Evolutionary conservation across 2,797 vertebrate genomes (phyloP).

Genomic region (Tadarida brasiliensis): DNA sequence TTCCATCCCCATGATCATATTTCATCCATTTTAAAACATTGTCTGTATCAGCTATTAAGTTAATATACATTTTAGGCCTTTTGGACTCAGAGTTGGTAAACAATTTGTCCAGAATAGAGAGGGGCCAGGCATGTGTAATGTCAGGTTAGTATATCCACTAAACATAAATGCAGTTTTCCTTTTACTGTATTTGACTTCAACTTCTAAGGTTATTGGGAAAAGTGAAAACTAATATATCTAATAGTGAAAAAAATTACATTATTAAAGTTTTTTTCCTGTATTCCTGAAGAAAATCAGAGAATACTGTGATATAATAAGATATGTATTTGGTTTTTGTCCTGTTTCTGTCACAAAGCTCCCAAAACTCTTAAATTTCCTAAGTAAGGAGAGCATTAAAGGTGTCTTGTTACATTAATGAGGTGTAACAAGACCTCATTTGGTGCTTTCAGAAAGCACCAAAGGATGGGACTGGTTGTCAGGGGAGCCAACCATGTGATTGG

Average conservation of each 20-base stretch:
- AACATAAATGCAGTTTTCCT: background rate
- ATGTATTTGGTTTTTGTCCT: background rate
- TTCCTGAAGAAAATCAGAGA: background rate
- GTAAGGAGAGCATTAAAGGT: background rate
- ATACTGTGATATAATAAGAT: background rate
- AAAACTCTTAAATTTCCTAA: background rate
- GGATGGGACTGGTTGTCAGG: background rate
- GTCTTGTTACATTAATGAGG: background rate
- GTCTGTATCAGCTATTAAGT: constrained; percentile 34
- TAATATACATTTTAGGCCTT: background rate
- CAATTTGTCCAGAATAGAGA: background rate
- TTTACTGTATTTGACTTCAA: constrained; percentile 20
- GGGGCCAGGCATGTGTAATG: background rate
- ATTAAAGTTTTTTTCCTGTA: background rate
- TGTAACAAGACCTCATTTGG: too few species aligned
- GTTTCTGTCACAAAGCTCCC: background rate
- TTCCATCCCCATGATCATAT: background rate
- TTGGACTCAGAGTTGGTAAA: background rate
- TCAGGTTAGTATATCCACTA: background rate
- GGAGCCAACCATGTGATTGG: background rate
- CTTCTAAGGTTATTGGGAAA: constrained; percentile 15
- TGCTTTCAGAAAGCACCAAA: background rate
- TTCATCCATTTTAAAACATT: constrained; percentile 45
- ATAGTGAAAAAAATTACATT: background rate
- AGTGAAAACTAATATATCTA: constrained; percentile 2